These are phyloP conservation scores for Geophilus truncorum DNA, from an alignment of 2,888 invertebrate species.

Conservation along the genomic window DNA sequence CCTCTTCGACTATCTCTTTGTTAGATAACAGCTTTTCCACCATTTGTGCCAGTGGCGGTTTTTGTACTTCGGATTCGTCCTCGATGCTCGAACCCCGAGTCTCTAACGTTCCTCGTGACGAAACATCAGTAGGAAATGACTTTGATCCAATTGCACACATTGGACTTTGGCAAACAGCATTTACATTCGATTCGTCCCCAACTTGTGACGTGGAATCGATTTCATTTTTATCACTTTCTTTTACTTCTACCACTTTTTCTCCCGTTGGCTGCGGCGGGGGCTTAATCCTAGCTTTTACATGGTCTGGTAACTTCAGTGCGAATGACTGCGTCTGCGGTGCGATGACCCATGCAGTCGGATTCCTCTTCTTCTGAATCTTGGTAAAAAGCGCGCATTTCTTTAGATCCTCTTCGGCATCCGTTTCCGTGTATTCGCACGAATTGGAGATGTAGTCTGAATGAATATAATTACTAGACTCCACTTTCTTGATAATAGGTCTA, in stretches of 20 bases:
- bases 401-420: constrained; percentile 28
- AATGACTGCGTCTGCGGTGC: not conserved
- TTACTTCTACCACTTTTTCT: not conserved
- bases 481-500: constrained; percentile 31
- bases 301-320: constrained; percentile 25
- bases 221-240: constrained; percentile 1
- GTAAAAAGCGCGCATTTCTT: constrained; percentile 15
- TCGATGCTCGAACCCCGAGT: not conserved
- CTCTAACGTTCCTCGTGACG: not conserved
- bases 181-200: not conserved
- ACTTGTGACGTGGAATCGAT: not conserved
- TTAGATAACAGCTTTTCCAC: not conserved
- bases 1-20: not conserved
- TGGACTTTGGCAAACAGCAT: not conserved
- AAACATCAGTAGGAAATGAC: not conserved
- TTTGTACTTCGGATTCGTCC: not conserved
- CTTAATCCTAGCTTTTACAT: constrained; percentile 29
- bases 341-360: not conserved
- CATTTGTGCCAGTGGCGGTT: not conserved
- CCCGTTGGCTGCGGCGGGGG: not conserved
- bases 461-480: not conserved
- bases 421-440: constrained; percentile 7
- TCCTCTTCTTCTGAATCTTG: constrained; percentile 20
- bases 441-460: not conserved
- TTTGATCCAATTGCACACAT: not conserved